Conservation (phyloP, 2,797 vertebrate species). For the Gadopsis bispinosus region DNA sequence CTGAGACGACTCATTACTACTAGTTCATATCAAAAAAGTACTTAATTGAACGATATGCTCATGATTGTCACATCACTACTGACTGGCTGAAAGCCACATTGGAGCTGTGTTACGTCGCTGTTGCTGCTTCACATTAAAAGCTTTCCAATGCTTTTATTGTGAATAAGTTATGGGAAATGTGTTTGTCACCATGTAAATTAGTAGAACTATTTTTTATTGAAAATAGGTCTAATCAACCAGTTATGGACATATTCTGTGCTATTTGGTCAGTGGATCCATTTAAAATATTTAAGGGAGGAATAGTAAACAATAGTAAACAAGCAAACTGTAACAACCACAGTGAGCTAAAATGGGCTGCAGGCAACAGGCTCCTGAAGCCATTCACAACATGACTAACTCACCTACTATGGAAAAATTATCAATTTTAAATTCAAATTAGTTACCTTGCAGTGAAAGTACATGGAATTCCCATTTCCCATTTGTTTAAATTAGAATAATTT, state of each 20-base stretch:
- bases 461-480: neutral
- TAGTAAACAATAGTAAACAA: no score
- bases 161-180: neutral
- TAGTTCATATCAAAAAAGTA: no score
- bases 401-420: neutral
- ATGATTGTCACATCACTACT: no score
- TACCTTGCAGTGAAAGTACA: constrained; percentile 11
- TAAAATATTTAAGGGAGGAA: neutral
- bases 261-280: neutral
- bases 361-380: neutral
- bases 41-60: no score
- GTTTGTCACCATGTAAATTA: neutral
- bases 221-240: neutral
- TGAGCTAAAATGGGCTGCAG: neutral
- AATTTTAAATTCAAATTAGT: neutral
- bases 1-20: no score
- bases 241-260: neutral
- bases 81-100: no score
- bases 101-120: neutral
- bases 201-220: neutral
- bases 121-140: neutral
- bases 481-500: neutral
- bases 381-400: neutral
- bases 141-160: neutral
- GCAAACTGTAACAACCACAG: neutral